Percentiles rank a stretch among this genome's conserved stretches.
Conservation (phyloP, 2,113 vertebrate genomes). For the Datnioides undecimradiatus region DNA sequence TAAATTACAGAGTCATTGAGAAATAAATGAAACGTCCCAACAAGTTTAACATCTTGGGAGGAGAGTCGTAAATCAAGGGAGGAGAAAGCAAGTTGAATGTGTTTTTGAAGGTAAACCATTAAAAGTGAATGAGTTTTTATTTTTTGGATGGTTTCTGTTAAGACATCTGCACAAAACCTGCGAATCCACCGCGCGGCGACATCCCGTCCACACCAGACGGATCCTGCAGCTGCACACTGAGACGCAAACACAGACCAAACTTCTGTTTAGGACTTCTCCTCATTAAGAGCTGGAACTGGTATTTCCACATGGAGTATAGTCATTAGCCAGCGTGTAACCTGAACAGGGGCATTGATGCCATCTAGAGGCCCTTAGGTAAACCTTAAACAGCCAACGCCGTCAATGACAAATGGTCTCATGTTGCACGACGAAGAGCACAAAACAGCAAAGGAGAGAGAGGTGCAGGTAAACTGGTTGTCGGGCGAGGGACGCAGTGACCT, state of each 20-base stretch:
- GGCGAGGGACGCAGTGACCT: slow-evolving; percentile 5
- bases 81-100: background rate
- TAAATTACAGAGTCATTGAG: slow-evolving; percentile 28
- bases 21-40: slow-evolving; percentile 15
- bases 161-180: background rate
- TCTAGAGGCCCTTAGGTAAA: slow-evolving; percentile 61
- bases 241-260: slow-evolving; percentile 9
- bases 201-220: slow-evolving; percentile 20
- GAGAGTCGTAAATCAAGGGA: background rate
- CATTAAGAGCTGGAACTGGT: slow-evolving; percentile 57
- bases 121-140: background rate
- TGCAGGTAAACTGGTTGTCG: background rate
- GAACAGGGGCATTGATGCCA: slow-evolving; percentile 67
- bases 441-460: slow-evolving; percentile 7
- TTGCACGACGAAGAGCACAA: slow-evolving; percentile 21
- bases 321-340: slow-evolving; percentile 35
- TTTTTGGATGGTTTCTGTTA: background rate
- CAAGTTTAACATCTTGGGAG: background rate
- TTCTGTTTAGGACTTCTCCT: slow-evolving; percentile 34
- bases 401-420: slow-evolving; percentile 38
- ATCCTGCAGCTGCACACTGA: background rate
- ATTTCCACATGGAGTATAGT: slow-evolving; percentile 57
- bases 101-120: background rate
- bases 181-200: background rate
- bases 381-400: background rate